Conservation (phyloP, 2,888 invertebrate genomes). For the Dastarcus helophoroides region DNA sequence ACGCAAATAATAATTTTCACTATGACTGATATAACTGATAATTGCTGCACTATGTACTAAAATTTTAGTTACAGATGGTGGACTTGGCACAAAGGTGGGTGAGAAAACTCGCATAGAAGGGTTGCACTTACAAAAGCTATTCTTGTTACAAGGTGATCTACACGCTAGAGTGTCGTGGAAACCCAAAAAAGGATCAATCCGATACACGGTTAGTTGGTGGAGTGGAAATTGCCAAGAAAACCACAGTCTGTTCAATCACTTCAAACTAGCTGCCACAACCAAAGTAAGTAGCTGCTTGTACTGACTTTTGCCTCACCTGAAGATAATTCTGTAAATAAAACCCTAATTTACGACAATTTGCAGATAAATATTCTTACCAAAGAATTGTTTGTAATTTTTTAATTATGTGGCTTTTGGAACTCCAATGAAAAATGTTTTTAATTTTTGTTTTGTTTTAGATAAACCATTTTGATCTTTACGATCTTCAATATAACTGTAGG, state of each 20-base stretch:
- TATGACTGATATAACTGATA: too few species aligned
- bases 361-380: too few species aligned
- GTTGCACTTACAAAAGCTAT: constrained; percentile 29
- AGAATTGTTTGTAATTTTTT: too few species aligned
- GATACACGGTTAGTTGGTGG: constrained; percentile 34
- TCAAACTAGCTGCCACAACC: constrained; percentile 42
- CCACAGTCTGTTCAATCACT: constrained; percentile 32
- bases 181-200: constrained; percentile 18
- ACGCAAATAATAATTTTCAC: too few species aligned
- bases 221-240: constrained; percentile 32
- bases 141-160: constrained; percentile 29
- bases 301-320: too few species aligned
- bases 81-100: too few species aligned
- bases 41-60: too few species aligned
- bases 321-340: too few species aligned
- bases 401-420: too few species aligned
- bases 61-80: too few species aligned
- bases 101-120: too few species aligned
- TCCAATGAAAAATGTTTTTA: constrained; percentile 6
- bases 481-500: constrained; percentile 45
- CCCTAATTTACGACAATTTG: too few species aligned
- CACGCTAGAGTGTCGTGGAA: constrained; percentile 32
- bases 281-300: constrained; percentile 38
- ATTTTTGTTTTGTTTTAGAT: constrained; percentile 33
- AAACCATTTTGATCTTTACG: constrained; percentile 44